Conservation (phyloP, 2,113 vertebrate species). For the Columbina picui region DNA sequence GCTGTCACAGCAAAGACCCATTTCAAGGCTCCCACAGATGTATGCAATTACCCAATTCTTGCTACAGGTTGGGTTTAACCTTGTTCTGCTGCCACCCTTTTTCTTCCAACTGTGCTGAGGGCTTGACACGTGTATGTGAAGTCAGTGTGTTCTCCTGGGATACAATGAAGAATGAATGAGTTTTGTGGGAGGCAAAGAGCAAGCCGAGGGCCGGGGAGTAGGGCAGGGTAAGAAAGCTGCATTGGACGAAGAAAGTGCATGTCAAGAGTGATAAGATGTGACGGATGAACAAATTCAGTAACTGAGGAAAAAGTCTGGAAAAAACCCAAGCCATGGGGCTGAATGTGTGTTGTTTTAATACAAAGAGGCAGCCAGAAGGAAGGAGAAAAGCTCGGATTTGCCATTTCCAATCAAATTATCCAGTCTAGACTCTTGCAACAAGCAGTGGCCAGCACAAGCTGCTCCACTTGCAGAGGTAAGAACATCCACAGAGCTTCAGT, state of each 20-base stretch:
- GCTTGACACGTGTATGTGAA: not conserved
- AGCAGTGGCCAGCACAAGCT: not conserved
- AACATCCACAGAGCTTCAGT: not conserved
- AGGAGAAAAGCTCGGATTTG: not conserved
- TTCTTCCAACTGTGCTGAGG: not conserved
- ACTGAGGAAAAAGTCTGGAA: not conserved
- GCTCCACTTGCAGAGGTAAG: not conserved
- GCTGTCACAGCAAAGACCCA: not conserved
- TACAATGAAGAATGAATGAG: not conserved
- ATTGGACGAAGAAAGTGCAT: accelerated
- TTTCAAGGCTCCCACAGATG: not conserved
- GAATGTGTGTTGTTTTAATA: not conserved
- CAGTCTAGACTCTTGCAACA: not conserved
- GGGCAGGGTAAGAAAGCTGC: not conserved
- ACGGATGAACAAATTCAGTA: not conserved
- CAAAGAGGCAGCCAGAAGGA: not conserved
- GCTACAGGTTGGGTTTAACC: not conserved
- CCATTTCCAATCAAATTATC: not conserved
- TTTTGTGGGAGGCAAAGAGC: not conserved
- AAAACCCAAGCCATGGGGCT: not conserved
- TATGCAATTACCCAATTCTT: not conserved
- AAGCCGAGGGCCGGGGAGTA: not conserved
- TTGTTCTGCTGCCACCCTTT: not conserved
- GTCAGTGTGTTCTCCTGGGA: not conserved
- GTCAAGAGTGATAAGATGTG: not conserved